These are phyloP conservation scores for Trachelus stipa DNA, from an alignment of 2,888 invertebrate genomes.

Conservation along the genomic window DNA sequence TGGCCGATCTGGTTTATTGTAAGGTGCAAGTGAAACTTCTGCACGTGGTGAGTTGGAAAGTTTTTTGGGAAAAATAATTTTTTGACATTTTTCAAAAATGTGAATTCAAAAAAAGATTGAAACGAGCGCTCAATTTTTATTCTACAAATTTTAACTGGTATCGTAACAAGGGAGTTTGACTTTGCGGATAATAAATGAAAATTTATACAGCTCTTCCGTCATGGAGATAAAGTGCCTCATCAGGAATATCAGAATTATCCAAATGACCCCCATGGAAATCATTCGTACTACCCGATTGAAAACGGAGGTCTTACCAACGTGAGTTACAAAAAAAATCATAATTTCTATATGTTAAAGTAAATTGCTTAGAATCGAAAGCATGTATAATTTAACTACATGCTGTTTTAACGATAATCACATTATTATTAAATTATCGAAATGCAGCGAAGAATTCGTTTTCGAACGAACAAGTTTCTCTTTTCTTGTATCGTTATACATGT, in stretches of 20 bases:
- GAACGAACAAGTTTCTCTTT: not conserved
- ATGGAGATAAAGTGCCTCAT: constrained; percentile 73
- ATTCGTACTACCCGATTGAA: constrained; percentile 68
- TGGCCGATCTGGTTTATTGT: constrained; percentile 13
- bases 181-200: constrained; percentile 6
- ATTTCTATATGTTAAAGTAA: not conserved
- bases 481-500: not conserved
- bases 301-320: constrained; percentile 70
- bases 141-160: too few relatives aligned
- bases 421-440: not conserved
- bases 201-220: constrained; percentile 68
- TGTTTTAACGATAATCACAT: too few relatives aligned
- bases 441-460: not conserved
- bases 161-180: not conserved
- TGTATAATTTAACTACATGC: too few relatives aligned
- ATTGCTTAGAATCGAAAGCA: constrained; percentile 1
- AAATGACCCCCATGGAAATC: constrained; percentile 67
- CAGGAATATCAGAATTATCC: constrained; percentile 69
- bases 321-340: constrained; percentile 31
- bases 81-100: constrained; percentile 2
- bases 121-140: too few relatives aligned
- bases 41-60: constrained; percentile 41
- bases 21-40: constrained; percentile 49
- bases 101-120: not conserved
- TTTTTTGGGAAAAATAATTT: not conserved